Conservation (phyloP, 2,888 invertebrate species). For the Agelastica alni region DNA sequence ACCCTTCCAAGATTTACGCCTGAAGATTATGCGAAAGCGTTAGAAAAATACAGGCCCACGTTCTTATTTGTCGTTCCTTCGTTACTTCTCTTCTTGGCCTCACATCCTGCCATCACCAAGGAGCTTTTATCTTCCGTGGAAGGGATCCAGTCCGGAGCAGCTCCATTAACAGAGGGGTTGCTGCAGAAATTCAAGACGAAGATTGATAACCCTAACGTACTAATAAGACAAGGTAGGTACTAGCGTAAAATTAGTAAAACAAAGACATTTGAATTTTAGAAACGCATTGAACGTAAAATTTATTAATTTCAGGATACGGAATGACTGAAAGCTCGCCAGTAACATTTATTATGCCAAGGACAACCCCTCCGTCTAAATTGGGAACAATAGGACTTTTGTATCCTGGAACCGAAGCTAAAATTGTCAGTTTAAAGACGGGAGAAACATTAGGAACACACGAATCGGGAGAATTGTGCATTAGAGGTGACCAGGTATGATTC, state of each 20-base stretch:
- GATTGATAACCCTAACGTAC: conserved; percentile 44
- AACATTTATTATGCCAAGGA: conserved; percentile 63
- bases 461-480: conserved; percentile 72
- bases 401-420: conserved; percentile 70
- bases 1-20: conserved; percentile 77
- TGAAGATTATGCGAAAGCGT: conserved; percentile 69
- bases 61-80: conserved; percentile 77
- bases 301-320: conserved; percentile 63
- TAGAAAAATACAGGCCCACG: conserved; percentile 65
- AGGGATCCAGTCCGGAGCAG: conserved; percentile 73
- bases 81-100: conserved; percentile 72
- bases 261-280: neutral
- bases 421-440: conserved; percentile 63
- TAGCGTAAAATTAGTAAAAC: neutral
- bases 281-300: neutral
- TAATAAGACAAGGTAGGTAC: conserved; percentile 52
- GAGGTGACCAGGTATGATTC: conserved; percentile 73
- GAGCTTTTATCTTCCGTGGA: conserved; percentile 69
- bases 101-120: conserved; percentile 69
- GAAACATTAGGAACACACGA: conserved; percentile 64
- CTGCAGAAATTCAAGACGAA: conserved; percentile 67
- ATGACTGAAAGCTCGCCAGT: conserved; percentile 75
- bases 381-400: conserved; percentile 72
- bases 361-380: conserved; percentile 64
- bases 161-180: conserved; percentile 69